Evolutionary conservation across 92 coral and sea anemone species (phyloP).

Genomic region (Muricea muricata): DNA sequence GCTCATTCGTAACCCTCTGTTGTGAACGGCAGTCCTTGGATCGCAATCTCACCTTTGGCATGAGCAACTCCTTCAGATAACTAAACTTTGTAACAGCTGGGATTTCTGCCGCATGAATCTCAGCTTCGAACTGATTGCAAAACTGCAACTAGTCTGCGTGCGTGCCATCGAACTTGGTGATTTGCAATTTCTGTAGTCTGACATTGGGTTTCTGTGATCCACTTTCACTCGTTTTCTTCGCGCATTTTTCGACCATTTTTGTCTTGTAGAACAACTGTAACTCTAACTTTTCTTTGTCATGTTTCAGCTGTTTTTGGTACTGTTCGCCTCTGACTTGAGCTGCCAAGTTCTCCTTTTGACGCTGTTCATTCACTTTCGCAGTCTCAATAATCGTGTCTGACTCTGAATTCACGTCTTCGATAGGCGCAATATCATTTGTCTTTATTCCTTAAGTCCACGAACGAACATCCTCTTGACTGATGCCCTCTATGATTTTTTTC

Average conservation of each 20-base stretch:
- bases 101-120: constrained; percentile 7
- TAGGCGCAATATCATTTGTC: background rate
- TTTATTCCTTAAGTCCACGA: background rate
- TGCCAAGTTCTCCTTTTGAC: too few species aligned
- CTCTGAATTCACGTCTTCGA: too few species aligned
- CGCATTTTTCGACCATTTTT: background rate
- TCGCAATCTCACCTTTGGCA: background rate
- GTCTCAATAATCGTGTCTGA: too few species aligned
- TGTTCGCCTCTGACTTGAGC: background rate
- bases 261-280: background rate
- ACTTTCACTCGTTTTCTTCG: background rate
- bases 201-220: constrained; percentile 24
- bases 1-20: constrained; percentile 30
- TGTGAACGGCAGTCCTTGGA: constrained; percentile 20
- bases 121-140: constrained; percentile 57
- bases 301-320: background rate
- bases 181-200: constrained; percentile 45
- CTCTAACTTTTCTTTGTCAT: background rate
- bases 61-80: too few species aligned
- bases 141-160: constrained; percentile 48
- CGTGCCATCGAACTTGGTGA: constrained; percentile 54
- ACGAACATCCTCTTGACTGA: background rate
- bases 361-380: too few species aligned
- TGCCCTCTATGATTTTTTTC: too few species aligned
- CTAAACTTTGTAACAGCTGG: too few species aligned